Base-by-base conservation (phyloP, 2,888 invertebrate species). In the Labia minor region DNA sequence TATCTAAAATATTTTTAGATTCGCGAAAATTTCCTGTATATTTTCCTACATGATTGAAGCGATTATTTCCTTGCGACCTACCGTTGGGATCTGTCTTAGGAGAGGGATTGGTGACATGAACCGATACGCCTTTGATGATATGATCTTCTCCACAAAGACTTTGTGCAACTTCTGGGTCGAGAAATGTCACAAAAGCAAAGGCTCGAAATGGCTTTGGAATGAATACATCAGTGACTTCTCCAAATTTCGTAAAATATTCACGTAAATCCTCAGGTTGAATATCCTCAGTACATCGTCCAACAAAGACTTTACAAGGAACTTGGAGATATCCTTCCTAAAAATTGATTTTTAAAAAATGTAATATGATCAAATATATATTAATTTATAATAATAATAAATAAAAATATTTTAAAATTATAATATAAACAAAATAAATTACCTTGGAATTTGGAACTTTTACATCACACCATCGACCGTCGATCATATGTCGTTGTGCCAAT, bases 211-310 rank as follows among this genome's bases (percentile, higher is more conserved):
- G 92, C 74, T 87, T 87, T 62, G 92, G 92, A 74, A 92, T 89
- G 77, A 90, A 92, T 69, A 92, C 91, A 78, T 92, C 92, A 1
- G 87, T 87, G 68, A 92, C 90, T 77, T 89, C 89, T n/a, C 90
- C 90, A 76, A 84, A 90, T 72, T 88, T 86, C 14, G 83, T 82
- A 75, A 89, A 89, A 78, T 90, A 90, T 70, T 87, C 87, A 63
- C 88, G 83, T 71, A 92, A 80, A 77, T 90, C 89, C 63, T 90
- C 89, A 0, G 88, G 85, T 1, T 86, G 85, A 71, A 91, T 85
- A 74, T 86, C 88, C 75, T 91, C 91, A 1, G 90, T 89, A 75
- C 91, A 88, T 68, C 91, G 84, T 1, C 92, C 92, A 64, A 92
- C 90, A 77, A 92, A 92, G 66, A 92, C 88, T 77, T 90, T 90